phyloP scores from a whole-genome alignment of 2,113 vertebrate species.

The Equus przewalskii region DNA sequence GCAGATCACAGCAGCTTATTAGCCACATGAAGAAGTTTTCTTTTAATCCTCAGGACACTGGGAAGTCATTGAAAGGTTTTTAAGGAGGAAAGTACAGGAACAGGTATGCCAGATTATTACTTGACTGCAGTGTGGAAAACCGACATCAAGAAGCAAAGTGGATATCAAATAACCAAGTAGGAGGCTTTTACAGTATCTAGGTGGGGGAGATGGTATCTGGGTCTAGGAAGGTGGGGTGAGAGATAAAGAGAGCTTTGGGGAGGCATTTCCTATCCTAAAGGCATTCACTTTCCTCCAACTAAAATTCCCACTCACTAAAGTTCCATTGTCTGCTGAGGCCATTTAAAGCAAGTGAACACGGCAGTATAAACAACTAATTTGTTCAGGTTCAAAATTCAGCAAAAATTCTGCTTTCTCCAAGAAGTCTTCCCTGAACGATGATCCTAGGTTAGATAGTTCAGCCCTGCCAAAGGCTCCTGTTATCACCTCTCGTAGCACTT shows the following conservation, averaged over 20 bases:
- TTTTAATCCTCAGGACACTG: background rate
- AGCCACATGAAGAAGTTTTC: background rate
- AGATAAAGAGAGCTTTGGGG: background rate
- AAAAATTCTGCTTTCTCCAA: background rate
- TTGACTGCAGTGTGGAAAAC: background rate
- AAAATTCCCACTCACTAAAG: background rate
- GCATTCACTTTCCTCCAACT: background rate
- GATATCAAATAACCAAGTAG: background rate
- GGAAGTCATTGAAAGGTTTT: background rate
- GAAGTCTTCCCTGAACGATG: background rate
- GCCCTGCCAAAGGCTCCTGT: background rate
- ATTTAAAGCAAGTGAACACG: background rate
- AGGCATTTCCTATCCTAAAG: background rate
- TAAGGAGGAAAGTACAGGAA: background rate
- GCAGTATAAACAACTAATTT: background rate
- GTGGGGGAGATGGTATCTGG: background rate
- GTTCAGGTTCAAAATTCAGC: background rate
- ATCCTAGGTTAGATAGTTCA: background rate
- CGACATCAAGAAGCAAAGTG: background rate
- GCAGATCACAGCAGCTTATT: fast-evolving
- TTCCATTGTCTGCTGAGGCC: background rate
- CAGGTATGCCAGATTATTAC: background rate
- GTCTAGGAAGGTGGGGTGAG: background rate
- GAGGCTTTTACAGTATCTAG: background rate
- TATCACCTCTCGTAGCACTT: background rate